Base-by-base conservation (phyloP, 2,797 vertebrate genomes). In the Odontamblyopus lacepedii region DNA sequence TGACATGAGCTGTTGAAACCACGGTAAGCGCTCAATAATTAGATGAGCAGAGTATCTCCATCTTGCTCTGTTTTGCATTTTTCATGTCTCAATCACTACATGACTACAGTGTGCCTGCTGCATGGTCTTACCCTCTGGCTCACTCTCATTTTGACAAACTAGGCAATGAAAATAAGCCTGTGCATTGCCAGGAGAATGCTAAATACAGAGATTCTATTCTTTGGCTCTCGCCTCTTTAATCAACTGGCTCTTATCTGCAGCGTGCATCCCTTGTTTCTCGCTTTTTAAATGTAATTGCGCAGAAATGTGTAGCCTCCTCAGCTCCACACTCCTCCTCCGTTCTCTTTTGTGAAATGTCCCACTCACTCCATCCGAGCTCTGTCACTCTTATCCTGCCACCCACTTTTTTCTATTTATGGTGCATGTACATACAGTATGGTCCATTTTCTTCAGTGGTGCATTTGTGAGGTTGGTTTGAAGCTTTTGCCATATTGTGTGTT, bases 151-250 rank as follows among this genome's bases (percentile, higher is more conserved):
- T 75, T 89, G 88, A 91, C 85, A 87, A 92, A 92, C 84, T 90
- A 79, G 89, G 88, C 86, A 89, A 90, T 92, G 90, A 88, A 91
- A 91, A 90, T 88, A 89, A 92, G 89, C 84, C 84, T 74, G 68
- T 61, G 16, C 76, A 29, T 78, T 89, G 90, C 89, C 83, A 86
- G 80, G 78, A 81, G 88, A 89, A 92, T 91, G 90, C 89, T 89
- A 90, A 93, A 91, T 87, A 84, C 88, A 67, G 85, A 82, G 66
- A 77, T 75, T 81, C 80, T 82, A 84, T 88, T 88, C 88, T 89
- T 82, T 78, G 79, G 80, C 85, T 75, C 69, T 27, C 74, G 83
- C 78, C 82, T 90, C 87, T 89, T 91, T 91, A 90, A 93, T 92
- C 92, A 91, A 89, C 89, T 89, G 86, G 67, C 75, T 85, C 89